Conservation (phyloP, 2,113 vertebrate species). For the Ceratotherium simum region DNA sequence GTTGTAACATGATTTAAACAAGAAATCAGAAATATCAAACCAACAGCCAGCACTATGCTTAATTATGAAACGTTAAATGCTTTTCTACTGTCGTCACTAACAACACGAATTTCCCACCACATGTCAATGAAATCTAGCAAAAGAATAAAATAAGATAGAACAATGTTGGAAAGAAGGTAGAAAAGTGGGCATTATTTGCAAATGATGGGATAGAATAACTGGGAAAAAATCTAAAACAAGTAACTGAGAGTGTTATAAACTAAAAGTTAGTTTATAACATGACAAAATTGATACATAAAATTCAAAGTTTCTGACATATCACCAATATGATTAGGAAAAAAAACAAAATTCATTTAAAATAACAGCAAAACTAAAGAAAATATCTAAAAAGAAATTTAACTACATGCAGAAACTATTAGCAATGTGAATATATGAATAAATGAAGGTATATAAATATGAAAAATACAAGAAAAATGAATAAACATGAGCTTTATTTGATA, state of each 20-base stretch:
- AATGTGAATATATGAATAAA: not conserved
- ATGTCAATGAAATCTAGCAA: not conserved
- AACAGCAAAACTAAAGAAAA: not conserved
- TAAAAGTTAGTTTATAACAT: not conserved
- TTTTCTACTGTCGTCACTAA: too few relatives aligned
- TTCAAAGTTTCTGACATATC: not conserved
- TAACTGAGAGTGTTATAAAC: not conserved
- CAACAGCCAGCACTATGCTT: not conserved
- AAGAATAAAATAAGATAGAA: not conserved
- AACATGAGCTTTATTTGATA: not conserved
- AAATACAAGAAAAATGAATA: not conserved
- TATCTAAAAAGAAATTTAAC: not conserved
- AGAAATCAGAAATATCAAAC: not conserved
- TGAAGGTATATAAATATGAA: not conserved
- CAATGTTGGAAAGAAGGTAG: not conserved
- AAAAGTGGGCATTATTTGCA: not conserved
- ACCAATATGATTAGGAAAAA: not conserved
- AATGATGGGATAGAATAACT: not conserved
- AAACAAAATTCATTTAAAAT: not conserved
- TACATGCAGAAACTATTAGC: not conserved
- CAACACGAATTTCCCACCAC: not conserved
- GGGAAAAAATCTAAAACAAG: not conserved
- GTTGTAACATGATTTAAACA: not conserved
- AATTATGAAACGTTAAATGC: not conserved
- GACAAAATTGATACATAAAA: not conserved